These are phyloP conservation scores for Ylistrum balloti DNA, from an alignment of 1,140 invertebrate genomes.

Conservation along the genomic window DNA sequence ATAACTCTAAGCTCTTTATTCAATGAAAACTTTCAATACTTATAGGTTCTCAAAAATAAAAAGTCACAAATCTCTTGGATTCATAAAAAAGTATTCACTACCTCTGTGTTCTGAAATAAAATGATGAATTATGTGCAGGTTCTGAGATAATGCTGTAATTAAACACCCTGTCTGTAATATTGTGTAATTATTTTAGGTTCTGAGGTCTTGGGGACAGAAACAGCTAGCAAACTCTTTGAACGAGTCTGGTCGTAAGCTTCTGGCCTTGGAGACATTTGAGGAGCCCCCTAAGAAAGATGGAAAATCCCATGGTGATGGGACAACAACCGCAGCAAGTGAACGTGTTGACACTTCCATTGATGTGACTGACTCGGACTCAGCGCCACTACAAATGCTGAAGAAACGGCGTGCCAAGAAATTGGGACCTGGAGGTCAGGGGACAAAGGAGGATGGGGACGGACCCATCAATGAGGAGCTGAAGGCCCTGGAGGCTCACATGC, in stretches of 20 bases:
- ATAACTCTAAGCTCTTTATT: too few species aligned
- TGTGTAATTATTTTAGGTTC: conserved; percentile 71
- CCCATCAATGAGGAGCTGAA: conserved; percentile 79
- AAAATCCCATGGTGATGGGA: conserved; percentile 44
- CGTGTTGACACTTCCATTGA: conserved; percentile 40
- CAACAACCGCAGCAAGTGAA: conserved; percentile 57
- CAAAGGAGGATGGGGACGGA: conserved; percentile 71
- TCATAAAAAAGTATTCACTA: not conserved
- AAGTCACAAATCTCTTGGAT: too few species aligned
- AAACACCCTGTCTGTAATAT: too few species aligned
- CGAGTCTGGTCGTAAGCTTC: conserved; percentile 77
- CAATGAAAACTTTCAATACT: too few species aligned
- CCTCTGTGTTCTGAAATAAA: too few species aligned
- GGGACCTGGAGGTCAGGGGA: conserved; percentile 52
- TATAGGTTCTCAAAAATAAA: too few species aligned
- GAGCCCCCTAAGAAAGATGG: conserved; percentile 59
- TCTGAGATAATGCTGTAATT: too few species aligned
- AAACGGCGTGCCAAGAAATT: conserved; percentile 67
- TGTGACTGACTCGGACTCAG: conserved; percentile 44
- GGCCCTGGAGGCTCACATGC: conserved; percentile 80
- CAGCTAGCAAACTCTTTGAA: conserved; percentile 77
- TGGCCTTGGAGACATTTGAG: conserved; percentile 70
- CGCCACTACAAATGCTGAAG: conserved; percentile 67
- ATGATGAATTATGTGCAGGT: too few species aligned
- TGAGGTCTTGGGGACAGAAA: conserved; percentile 80